These are phyloP conservation scores for Alethe diademata DNA, from an alignment of 2,113 vertebrate genomes.

Conservation along the genomic window DNA sequence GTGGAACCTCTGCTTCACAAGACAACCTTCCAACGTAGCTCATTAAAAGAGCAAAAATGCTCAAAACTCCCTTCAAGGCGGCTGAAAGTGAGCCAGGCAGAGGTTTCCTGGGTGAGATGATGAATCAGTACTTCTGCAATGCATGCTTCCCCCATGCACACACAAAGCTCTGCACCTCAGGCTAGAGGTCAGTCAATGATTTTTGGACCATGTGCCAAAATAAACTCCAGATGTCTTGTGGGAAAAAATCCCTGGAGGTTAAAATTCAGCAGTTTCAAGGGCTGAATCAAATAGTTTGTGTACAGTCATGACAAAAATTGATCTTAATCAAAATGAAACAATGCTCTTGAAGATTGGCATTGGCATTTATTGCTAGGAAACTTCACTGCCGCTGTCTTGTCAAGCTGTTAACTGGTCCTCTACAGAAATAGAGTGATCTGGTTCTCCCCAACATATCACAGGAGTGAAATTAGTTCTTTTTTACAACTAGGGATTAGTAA, in stretches of 20 bases:
- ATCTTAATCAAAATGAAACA: constrained; percentile 43
- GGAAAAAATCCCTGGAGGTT: neutral
- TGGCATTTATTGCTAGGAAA: neutral
- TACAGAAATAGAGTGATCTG: neutral
- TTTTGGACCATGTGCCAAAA: neutral
- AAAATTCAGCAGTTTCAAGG: neutral
- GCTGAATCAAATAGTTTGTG: neutral
- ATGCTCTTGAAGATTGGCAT: neutral
- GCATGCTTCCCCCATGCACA: too few species aligned
- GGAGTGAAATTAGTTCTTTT: neutral
- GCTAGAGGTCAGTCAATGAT: neutral
- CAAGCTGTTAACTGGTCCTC: constrained; percentile 10
- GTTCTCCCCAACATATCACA: neutral
- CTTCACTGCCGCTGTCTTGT: neutral
- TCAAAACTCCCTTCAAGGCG: neutral
- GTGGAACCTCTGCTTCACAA: neutral
- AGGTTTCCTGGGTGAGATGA: neutral
- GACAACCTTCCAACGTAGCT: neutral
- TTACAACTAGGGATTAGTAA: constrained; percentile 8
- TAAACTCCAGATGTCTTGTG: neutral
- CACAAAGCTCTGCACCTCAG: neutral
- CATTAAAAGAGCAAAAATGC: neutral
- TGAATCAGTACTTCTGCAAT: neutral
- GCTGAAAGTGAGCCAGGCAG: neutral
- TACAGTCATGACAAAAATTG: neutral